Base-by-base conservation (phyloP, 2,797 vertebrate species). In the Manis javanica region DNA sequence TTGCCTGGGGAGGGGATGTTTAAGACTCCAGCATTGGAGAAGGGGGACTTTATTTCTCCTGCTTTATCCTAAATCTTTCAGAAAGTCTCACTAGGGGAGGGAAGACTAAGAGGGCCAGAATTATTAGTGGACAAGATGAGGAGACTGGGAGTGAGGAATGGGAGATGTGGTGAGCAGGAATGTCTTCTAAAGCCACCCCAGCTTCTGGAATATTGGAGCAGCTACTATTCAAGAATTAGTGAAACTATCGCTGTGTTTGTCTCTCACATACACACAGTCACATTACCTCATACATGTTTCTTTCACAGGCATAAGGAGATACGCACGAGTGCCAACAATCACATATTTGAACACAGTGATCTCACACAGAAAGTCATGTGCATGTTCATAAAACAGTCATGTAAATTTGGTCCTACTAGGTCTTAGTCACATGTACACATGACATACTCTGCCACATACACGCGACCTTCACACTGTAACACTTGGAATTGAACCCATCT, bases 301-400 rank as follows among this genome's bases (percentile, higher is more conserved):
- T 88, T 91, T 83, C 37, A 71, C 14, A 23, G 34, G 21, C 19
- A 74, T 64, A 75, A 61, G 29, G 24, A 84, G 51, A 89, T 11
- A 75, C 34, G 71, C 7, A 46, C 0, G 3, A 86, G 19, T 83
- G n/a, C 61, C 29, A 55, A 55, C 21, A 53, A 59, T 69, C 78
- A 91, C 75, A 66, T 72, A 42, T 89, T 57, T 63, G 37, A 92
- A 94, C 75, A 94, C 12, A 74, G 63, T 39, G 34, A 85, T 53
- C 74, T 93, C 79, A 96, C 68, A 82, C n/a, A 63, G 46, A 74
- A 89, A 87, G 29, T 69, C 90, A 64, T 55, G 49, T 31, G 83
- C 63, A 46, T 15, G 26, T 71, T 49, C 61, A 84, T 37, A 64
- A 78, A 88, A 91, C 10, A 31, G 49, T 69, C 82, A 90, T 46